Evolutionary conservation across 1,140 invertebrate species (phyloP), one percentile per base, ranked within the genome.

Genomic region (Cepaea nemoralis): DNA sequence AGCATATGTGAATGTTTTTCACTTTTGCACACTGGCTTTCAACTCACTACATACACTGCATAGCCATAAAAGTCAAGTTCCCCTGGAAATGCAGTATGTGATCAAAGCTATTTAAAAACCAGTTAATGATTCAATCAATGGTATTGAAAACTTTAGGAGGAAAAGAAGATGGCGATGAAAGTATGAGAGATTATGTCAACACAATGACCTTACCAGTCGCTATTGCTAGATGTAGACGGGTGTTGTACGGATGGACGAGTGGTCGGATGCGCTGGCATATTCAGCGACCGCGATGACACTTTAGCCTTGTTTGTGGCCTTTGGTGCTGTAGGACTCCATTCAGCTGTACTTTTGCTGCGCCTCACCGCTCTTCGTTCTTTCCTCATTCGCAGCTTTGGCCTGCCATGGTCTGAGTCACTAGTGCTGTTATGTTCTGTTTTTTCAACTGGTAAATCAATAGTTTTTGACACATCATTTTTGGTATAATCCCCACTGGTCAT

Each of bases 271-370:
- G n/a, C 78, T n/a, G 66, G 45, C 78, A 80, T 80, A 69, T 71
- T 80, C 10, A 80, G 40, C n/a, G 78, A 80, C 31, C 48, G 78
- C 19, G 78, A 71, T 0, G 78, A 80, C 48, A 59, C 2, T 39
- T 76, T 71, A 66, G 45, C 70, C n/a, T 66, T 69, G n/a, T 31
- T 73, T 37, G 77, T 67, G 14, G 67, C 22, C 16, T 27, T 27
- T 19, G 27, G 48, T 6, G 71, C 39, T 12, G 73, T 66, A 5
- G 45, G 55, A 45, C 48, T 82, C 50, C 70, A 82, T 55, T 91
- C 90, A 40, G 89, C 67, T 48, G 89, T 88, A 84, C 91, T 91
- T 84, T 89, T 87, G 42, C 89, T 90, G 12, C 88, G 76, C 27
- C 87, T 77, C 8, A 89, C 86, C 27, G 86, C 87, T 77, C 84